Conservation (phyloP, 2,888 invertebrate species). For the Acrobasis suavella region DNA sequence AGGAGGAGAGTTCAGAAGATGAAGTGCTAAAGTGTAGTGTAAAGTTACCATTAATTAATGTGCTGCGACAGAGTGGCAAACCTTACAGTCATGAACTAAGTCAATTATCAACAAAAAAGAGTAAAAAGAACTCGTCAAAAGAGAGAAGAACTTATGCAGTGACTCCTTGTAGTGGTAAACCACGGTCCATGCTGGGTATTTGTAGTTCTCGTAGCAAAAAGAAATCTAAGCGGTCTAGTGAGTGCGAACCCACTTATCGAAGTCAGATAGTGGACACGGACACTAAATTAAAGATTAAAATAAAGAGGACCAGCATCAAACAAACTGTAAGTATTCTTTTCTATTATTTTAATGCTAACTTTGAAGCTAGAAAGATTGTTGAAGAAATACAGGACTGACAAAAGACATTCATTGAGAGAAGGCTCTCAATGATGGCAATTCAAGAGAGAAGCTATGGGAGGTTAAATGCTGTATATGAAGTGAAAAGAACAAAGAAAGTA, state of each 20-base stretch:
- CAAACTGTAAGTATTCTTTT: conserved; percentile 60
- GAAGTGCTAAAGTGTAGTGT: conserved; percentile 74
- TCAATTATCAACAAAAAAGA: conserved; percentile 80
- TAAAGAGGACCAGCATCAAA: conserved; percentile 83
- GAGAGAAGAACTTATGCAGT: conserved; percentile 67
- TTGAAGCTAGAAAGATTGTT: too few species aligned
- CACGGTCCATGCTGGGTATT: conserved; percentile 76
- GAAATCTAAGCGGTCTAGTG: conserved; percentile 69
- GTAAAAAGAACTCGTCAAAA: conserved; percentile 65
- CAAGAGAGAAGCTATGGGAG: too few species aligned
- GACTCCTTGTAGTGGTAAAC: conserved; percentile 76
- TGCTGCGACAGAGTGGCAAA: conserved; percentile 74
- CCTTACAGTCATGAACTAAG: conserved; percentile 82
- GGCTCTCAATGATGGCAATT: too few species aligned
- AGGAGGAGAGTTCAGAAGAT: conserved; percentile 73
- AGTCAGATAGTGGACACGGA: conserved; percentile 85
- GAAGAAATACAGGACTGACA: too few species aligned
- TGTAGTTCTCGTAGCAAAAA: conserved; percentile 76
- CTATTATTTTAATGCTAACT: too few species aligned
- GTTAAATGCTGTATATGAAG: too few species aligned
- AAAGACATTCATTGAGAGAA: too few species aligned
- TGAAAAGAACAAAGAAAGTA: too few species aligned
- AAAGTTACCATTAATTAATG: conserved; percentile 73
- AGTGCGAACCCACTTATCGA: conserved; percentile 76
- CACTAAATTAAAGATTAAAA: conserved; percentile 87